Conservation (phyloP, 2,113 vertebrate species). For the Leptosomus discolor region DNA sequence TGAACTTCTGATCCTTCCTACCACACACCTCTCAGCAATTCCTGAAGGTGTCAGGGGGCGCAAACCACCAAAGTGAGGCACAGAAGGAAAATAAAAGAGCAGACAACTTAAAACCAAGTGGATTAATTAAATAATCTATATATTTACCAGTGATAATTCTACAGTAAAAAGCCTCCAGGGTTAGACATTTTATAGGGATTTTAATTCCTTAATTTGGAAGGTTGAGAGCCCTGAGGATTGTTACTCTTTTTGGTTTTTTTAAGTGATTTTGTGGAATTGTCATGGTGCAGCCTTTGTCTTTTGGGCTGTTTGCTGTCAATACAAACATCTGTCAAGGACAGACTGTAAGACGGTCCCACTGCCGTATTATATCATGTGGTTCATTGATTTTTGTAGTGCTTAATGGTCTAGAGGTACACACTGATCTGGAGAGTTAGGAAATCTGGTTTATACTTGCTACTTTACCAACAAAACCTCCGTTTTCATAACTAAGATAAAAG, state of each 20-base stretch:
- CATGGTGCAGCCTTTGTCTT: constrained; percentile 27
- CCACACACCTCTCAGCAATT: constrained; percentile 10
- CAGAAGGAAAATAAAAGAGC: constrained; percentile 51
- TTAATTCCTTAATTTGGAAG: constrained; percentile 54
- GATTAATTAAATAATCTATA: constrained; percentile 68
- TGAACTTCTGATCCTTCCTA: constrained; percentile 37
- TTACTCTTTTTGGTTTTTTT: not conserved
- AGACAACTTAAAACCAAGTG: constrained; percentile 34
- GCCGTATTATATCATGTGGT: not conserved
- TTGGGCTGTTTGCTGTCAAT: constrained; percentile 37
- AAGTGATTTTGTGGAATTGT: constrained; percentile 44
- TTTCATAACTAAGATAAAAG: not conserved
- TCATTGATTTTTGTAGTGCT: not conserved
- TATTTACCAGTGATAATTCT: constrained; percentile 55
- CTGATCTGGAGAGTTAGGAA: not conserved
- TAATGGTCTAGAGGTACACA: not conserved
- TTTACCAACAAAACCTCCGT: not conserved
- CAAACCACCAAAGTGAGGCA: constrained; percentile 29
- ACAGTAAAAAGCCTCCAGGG: not conserved
- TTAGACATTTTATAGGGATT: constrained; percentile 40
- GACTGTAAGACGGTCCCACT: not conserved
- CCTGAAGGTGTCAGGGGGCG: not conserved
- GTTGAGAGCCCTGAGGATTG: constrained; percentile 28
- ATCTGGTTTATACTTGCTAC: not conserved
- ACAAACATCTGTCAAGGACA: constrained; percentile 60